phyloP scores from a whole-genome alignment of 1,140 invertebrate genomes.

The Drosophila ficusphila region DNA sequence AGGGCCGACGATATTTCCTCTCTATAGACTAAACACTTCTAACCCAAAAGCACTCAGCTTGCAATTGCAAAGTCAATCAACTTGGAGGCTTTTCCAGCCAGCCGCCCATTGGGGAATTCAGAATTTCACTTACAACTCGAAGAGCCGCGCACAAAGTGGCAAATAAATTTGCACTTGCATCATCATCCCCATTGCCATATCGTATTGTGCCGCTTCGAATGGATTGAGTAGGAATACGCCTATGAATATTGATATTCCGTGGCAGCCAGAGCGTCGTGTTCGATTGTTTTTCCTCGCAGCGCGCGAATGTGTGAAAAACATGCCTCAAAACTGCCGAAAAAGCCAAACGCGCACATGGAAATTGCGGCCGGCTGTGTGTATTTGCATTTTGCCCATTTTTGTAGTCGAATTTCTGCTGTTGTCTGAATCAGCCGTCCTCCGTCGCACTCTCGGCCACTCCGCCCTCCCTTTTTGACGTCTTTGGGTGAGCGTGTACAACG shows the following conservation, averaged over 20 bases:
- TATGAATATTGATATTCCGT: conserved; percentile 57
- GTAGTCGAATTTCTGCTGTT: conserved; percentile 74
- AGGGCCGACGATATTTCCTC: neutral
- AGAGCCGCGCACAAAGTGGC: conserved; percentile 65
- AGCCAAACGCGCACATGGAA: conserved; percentile 52
- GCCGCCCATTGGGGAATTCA: conserved; percentile 31
- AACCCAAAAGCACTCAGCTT: conserved; percentile 45
- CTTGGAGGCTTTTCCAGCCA: conserved; percentile 48
- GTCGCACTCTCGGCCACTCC: neutral
- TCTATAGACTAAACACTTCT: conserved; percentile 30
- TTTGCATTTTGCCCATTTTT: conserved; percentile 81
- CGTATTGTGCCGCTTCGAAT: conserved; percentile 15
- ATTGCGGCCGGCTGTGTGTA: conserved; percentile 43
- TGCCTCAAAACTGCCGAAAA: conserved; percentile 80
- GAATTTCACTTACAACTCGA: conserved; percentile 54
- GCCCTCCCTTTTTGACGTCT: conserved; percentile 31
- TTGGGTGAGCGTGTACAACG: conserved; percentile 54
- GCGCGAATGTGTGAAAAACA: conserved; percentile 81
- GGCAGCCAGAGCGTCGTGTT: conserved; percentile 74
- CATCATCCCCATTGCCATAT: conserved; percentile 39
- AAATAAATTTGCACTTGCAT: conserved; percentile 82
- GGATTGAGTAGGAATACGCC: conserved; percentile 34
- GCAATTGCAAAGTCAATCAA: conserved; percentile 54
- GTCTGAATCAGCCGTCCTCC: conserved; percentile 64
- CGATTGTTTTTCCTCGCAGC: conserved; percentile 67